A percentile compares a stretch with the other conserved stretches of the same genome.
Evolutionary conservation across 2,113 vertebrate species (phyloP).

Genomic region (Clarias macrocephalus): DNA sequence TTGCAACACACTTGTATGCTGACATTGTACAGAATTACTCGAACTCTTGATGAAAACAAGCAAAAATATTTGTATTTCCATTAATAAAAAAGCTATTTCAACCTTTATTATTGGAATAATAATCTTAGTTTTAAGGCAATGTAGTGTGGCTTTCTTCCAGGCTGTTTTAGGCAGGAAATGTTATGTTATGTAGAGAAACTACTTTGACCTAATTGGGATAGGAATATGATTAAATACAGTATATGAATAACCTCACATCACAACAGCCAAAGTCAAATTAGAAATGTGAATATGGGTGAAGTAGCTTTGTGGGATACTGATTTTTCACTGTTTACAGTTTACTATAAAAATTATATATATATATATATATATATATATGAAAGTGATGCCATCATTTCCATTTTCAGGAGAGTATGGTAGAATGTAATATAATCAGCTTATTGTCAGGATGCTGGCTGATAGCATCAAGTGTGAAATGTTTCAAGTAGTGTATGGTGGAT

Average conservation of each 20-base stretch:
- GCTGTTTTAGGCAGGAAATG: background rate
- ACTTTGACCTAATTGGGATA: background rate
- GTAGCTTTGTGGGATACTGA: no score
- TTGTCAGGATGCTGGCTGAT: background rate
- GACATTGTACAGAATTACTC: constrained; percentile 25
- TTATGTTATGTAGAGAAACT: background rate
- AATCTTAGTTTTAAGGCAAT: background rate
- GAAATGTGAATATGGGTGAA: background rate
- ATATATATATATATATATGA: no score
- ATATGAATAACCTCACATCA: background rate
- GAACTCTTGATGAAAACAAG: constrained; percentile 14
- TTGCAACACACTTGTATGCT: background rate
- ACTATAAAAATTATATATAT: background rate
- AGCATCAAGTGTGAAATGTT: background rate
- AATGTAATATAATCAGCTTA: background rate
- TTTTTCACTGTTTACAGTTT: background rate
- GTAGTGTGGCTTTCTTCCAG: background rate
- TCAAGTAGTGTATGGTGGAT: background rate
- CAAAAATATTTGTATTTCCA: constrained; percentile 22
- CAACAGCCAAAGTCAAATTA: no score
- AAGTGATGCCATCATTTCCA: background rate
- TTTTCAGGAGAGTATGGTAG: background rate
- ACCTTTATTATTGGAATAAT: constrained; percentile 2
- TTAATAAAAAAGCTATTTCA: constrained; percentile 28
- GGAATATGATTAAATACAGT: background rate